Base-by-base conservation (phyloP, 2,797 vertebrate species). In the Aplochiton taeniatus region DNA sequence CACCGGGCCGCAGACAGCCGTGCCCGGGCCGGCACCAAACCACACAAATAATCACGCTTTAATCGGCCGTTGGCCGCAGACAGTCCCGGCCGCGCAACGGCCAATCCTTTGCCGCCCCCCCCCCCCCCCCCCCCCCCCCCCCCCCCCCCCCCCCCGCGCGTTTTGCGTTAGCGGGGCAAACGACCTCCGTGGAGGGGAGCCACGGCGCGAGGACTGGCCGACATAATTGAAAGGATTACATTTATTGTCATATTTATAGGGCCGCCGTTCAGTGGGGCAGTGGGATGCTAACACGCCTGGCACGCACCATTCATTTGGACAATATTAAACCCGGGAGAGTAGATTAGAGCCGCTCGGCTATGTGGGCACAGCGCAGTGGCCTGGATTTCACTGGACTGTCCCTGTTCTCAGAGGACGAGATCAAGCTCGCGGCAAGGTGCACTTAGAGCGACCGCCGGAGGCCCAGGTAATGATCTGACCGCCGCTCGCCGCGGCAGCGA, bases 21-120 rank as follows among this genome's bases (percentile, higher is more conserved):
- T n/a, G 68, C 61, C 63, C 66, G 47, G 66, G 62, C 63, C 61
- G 48, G 9, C 50, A 54, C 17, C 31, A 18, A 50, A 51, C 46
- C 48, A 44, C 60, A 54, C 11, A 56, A 53, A 75, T 75, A 65
- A 74, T 69, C 56, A 50, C 16, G 58, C 67, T 80, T 75, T 74
- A 62, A 81, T 79, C 69, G 60, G 56, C 76, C 55, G 61, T 50
- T 63, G 12, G 4, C 69, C 65, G 43, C 48, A 62, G 63, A 68
- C 41, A 41, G 51, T 46, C 16, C 56, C 49, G 18, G 58, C 46
- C 48, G 47, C 60, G 61, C 20, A 31, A 18, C 18, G 55, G 20
- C 16, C 31, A 18, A 48, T 17, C 54, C 63, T 46, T 8, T 60
- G 70, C 1, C n/a, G n/a, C n/a, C n/a, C n/a, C n/a, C 14, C 0